Conservation (phyloP, 2,888 invertebrate species). For the Ennomos erosarius region DNA sequence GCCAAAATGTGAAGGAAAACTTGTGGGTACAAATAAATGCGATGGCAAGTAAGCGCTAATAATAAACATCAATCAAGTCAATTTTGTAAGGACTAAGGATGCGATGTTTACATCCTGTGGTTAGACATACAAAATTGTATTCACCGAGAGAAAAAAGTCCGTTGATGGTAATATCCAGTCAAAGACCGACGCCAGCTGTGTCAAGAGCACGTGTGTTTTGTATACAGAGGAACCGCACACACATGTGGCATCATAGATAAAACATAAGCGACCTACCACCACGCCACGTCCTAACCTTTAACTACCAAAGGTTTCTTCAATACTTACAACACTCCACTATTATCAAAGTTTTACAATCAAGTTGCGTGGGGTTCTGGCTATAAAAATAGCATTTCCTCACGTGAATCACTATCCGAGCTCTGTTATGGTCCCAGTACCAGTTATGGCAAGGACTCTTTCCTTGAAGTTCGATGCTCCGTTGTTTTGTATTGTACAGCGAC, state of each 20-base stretch:
- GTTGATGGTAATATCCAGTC: slow-evolving; percentile 34
- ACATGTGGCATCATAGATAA: slow-evolving; percentile 47
- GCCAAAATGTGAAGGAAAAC: slow-evolving; percentile 14
- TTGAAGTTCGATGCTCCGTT: slow-evolving; percentile 78
- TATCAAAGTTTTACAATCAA: slow-evolving; percentile 35
- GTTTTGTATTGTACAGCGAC: slow-evolving; percentile 71
- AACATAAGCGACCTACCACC: slow-evolving; percentile 9
- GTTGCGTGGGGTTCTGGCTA: slow-evolving; percentile 47
- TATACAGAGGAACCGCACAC: slow-evolving; percentile 54
- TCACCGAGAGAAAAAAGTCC: slow-evolving; percentile 30
- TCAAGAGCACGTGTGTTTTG: slow-evolving; percentile 62
- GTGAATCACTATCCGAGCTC: slow-evolving; percentile 64
- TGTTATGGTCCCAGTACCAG: slow-evolving; percentile 60
- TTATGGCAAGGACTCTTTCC: slow-evolving; percentile 73
- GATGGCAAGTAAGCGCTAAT: neutral
- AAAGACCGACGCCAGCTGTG: slow-evolving; percentile 59
- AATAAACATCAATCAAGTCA: too few relatives aligned
- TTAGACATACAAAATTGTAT: slow-evolving; percentile 20
- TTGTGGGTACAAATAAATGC: neutral
- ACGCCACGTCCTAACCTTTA: slow-evolving; percentile 6
- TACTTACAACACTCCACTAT: slow-evolving; percentile 21
- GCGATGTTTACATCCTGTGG: slow-evolving; percentile 2
- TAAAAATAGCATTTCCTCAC: slow-evolving; percentile 56
- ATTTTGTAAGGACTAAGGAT: slow-evolving; percentile 6
- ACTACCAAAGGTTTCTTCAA: slow-evolving; percentile 17